Percentiles rank a stretch among this genome's conserved stretches.
Conservation (phyloP, 2,888 invertebrate genomes). For the Iselma pallidipennis region DNA sequence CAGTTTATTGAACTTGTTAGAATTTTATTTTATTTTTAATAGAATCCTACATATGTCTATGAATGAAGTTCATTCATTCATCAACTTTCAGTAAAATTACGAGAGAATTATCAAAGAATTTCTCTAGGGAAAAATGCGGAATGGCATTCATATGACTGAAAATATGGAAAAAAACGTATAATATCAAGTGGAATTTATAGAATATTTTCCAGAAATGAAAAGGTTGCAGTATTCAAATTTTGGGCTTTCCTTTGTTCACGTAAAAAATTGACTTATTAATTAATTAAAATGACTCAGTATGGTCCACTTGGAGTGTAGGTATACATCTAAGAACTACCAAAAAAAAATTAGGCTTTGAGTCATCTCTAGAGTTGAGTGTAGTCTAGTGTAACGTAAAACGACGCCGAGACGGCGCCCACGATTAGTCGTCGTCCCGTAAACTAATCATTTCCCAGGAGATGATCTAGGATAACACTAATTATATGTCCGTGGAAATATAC, state of each 20-base stretch:
- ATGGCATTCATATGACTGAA: neutral
- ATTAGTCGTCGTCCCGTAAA: neutral
- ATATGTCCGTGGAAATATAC: neutral
- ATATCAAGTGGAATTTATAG: neutral
- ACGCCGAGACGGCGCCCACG: conserved; percentile 17
- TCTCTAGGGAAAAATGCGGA: neutral
- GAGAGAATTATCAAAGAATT: neutral
- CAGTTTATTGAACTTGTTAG: neutral
- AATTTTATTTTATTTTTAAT: neutral
- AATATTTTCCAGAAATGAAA: neutral
- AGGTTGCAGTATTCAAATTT: no score
- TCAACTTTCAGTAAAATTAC: no score
- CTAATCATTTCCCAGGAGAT: conserved; percentile 4
- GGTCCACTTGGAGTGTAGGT: neutral
- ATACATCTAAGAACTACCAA: neutral
- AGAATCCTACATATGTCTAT: neutral
- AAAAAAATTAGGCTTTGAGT: conserved; percentile 10
- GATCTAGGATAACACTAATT: conserved; percentile 1
- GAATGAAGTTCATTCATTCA: neutral
- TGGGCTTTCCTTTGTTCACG: no score
- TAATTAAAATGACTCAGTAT: conserved; percentile 12
- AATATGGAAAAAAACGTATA: no score
- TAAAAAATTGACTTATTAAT: no score
- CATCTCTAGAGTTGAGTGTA: neutral
- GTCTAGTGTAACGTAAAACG: conserved; percentile 6